A percentile compares a stretch with the other conserved stretches of the same genome.
phyloP scores from a whole-genome alignment of 23 tunicate species.

The Pegea sp. region DNA sequence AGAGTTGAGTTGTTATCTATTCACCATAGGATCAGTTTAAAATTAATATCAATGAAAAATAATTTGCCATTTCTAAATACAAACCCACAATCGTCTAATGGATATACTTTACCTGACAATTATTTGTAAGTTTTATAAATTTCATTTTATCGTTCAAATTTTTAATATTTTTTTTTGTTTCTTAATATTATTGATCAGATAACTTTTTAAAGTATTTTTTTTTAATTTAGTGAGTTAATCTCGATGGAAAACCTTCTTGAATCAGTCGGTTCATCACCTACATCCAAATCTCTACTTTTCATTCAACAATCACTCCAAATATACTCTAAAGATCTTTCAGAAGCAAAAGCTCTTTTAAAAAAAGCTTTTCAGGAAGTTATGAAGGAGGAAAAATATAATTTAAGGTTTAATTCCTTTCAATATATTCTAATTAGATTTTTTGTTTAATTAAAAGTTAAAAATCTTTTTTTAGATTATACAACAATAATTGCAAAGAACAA shows the following conservation, averaged over 20 bases:
- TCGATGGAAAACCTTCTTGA: slow-evolving; percentile 5
- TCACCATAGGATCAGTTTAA: slow-evolving; percentile 47
- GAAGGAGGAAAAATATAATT: slow-evolving; percentile 37
- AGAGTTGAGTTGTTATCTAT: slow-evolving; percentile 48
- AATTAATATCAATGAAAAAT: slow-evolving; percentile 3
- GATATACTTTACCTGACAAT: neutral
- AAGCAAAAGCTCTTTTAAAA: slow-evolving; percentile 18
- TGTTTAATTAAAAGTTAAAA: neutral
- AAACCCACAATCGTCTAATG: neutral
- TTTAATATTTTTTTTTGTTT: neutral
- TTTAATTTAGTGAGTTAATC: neutral
- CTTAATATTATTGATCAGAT: neutral
- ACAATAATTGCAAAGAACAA: slow-evolving; percentile 37
- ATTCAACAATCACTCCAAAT: slow-evolving; percentile 65
- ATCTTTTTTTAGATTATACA: slow-evolving; percentile 15
- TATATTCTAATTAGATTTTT: no score
- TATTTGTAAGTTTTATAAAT: neutral
- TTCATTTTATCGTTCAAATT: neutral
- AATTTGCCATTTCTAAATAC: neutral
- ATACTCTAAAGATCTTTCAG: no score
- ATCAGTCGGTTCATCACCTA: slow-evolving; percentile 19
- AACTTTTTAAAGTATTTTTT: neutral
- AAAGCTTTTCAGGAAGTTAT: slow-evolving; percentile 41
- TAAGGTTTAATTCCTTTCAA: neutral
- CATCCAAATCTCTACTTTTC: slow-evolving; percentile 42